phyloP scores from a whole-genome alignment of 2,797 vertebrate species.

The Columba guinea region DNA sequence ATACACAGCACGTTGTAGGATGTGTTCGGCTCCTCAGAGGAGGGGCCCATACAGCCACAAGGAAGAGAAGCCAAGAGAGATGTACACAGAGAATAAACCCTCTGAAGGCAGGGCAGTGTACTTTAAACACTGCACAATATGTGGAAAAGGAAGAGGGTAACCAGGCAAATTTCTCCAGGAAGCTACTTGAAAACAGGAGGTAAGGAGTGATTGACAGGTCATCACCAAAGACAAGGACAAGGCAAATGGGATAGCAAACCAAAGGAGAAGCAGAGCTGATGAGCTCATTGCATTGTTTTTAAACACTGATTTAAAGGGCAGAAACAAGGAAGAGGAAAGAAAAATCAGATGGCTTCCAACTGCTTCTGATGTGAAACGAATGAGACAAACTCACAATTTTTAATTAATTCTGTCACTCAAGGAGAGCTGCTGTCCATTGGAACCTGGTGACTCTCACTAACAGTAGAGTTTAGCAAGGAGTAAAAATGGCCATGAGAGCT shows the following conservation, averaged over 20 bases:
- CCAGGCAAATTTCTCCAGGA: not conserved
- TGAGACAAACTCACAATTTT: not conserved
- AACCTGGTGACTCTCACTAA: not conserved
- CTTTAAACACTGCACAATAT: not conserved
- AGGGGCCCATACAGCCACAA: not conserved
- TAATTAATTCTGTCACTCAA: not conserved
- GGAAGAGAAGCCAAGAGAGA: not conserved
- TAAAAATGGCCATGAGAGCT: not conserved
- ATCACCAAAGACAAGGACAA: not conserved
- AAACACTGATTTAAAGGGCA: not conserved
- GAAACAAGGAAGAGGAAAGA: not conserved
- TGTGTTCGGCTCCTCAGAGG: not conserved
- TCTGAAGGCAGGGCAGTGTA: not conserved
- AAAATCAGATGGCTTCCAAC: not conserved
- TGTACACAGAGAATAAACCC: not conserved
- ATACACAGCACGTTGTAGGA: fast-evolving
- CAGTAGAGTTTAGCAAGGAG: not conserved
- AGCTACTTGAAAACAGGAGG: not conserved
- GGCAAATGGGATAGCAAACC: not conserved
- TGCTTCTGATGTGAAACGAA: not conserved
- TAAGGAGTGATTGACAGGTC: not conserved
- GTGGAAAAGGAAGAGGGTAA: not conserved
- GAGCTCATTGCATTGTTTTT: not conserved
- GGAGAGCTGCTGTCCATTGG: not conserved
- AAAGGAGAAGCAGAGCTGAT: not conserved